Conservation (phyloP, 92 coral and sea anemone genomes). For the Porites cylindrica region DNA sequence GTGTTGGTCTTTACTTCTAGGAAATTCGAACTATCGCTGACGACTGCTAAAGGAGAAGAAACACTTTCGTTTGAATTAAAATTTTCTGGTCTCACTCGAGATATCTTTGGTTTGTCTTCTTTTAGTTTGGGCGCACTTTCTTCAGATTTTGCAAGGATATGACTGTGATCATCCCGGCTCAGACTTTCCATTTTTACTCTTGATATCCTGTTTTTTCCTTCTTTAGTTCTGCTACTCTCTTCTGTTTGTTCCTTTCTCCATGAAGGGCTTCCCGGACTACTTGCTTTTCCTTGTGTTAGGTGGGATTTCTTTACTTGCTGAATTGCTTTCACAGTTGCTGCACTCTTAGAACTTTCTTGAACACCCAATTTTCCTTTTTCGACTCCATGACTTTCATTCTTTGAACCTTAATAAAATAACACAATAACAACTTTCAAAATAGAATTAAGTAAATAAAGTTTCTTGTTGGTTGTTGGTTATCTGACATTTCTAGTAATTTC, state of each 20-base stretch:
- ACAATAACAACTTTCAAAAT: neutral
- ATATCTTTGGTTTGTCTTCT: constrained; percentile 3
- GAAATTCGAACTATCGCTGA: neutral
- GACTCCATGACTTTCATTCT: constrained; percentile 7
- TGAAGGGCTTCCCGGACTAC: neutral
- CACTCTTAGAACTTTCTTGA: constrained; percentile 30
- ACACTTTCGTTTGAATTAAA: neutral
- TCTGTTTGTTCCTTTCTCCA: constrained; percentile 10
- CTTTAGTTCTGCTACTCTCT: constrained; percentile 24
- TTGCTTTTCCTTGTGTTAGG: constrained; percentile 21
- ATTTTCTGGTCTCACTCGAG: neutral
- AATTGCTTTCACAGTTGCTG: neutral
- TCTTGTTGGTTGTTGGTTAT: too few species aligned
- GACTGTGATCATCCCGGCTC: constrained; percentile 22
- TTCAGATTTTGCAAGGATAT: constrained; percentile 1
- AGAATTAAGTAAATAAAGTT: too few species aligned
- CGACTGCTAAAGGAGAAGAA: neutral
- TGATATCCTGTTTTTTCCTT: constrained; percentile 7
- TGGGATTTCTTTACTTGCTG: constrained; percentile 13
- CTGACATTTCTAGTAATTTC: too few species aligned
- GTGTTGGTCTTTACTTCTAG: neutral
- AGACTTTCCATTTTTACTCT: constrained; percentile 34
- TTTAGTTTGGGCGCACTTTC: constrained; percentile 4
- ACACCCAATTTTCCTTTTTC: constrained; percentile 34
- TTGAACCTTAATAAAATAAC: neutral